Evolutionary conservation across 2,888 invertebrate species (phyloP).

Genomic region (Oasisia sp.): DNA sequence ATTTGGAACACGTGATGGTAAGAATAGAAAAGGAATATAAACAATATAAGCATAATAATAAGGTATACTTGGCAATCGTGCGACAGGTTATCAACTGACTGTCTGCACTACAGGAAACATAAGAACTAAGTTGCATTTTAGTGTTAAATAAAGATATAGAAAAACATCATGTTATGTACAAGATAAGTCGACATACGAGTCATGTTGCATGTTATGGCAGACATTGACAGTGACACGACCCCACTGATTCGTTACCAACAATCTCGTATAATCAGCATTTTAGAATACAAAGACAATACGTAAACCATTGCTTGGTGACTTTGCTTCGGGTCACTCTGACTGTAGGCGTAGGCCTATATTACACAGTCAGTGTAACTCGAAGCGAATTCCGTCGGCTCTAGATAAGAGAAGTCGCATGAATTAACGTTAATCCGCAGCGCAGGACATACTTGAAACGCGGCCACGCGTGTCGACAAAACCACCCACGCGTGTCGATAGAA

Average conservation of each 20-base stretch:
- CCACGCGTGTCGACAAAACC: constrained; percentile 3
- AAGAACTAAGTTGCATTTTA: too few species aligned
- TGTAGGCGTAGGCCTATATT: too few species aligned
- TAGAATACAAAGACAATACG: neutral
- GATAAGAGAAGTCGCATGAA: neutral
- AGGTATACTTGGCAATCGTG: too few species aligned
- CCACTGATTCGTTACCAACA: neutral
- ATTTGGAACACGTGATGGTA: too few species aligned
- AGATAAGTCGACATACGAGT: neutral
- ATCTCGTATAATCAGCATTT: neutral
- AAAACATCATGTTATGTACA: neutral
- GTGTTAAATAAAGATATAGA: too few species aligned
- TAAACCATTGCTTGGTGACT: too few species aligned
- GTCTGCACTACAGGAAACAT: too few species aligned
- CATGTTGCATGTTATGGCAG: neutral
- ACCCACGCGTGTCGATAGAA: neutral
- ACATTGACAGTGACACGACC: neutral
- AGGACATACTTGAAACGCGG: neutral
- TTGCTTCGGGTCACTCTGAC: too few species aligned
- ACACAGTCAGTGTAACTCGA: neutral
- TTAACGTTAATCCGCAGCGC: neutral
- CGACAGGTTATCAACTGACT: too few species aligned
- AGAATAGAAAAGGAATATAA: too few species aligned
- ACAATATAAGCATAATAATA: too few species aligned
- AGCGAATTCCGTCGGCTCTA: neutral